Conservation (phyloP, 2,888 invertebrate genomes). For the Drepana falcataria region DNA sequence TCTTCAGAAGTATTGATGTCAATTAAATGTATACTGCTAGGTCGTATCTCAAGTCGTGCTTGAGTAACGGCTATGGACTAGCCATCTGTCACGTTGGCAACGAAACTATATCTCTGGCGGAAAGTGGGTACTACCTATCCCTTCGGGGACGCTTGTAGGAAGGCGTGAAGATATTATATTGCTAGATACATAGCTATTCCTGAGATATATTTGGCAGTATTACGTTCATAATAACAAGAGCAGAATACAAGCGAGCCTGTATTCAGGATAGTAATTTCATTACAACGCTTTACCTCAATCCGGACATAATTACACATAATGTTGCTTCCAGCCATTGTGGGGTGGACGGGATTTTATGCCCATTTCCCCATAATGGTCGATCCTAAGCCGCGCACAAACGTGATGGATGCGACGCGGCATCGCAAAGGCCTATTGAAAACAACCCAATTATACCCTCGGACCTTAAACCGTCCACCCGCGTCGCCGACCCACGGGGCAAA, state of each 20-base stretch:
- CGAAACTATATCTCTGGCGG: too few relatives aligned
- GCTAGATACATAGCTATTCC: too few relatives aligned
- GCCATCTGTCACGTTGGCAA: too few relatives aligned
- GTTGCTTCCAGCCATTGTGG: conserved; percentile 45
- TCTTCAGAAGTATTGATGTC: too few relatives aligned
- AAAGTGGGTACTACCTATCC: too few relatives aligned
- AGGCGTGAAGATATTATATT: too few relatives aligned
- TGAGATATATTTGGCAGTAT: too few relatives aligned
- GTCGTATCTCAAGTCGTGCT: too few relatives aligned
- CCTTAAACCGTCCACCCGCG: conserved; percentile 44
- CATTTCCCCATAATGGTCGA: conserved; percentile 60
- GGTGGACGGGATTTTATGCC: conserved; percentile 62
- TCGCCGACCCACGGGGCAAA: conserved; percentile 27
- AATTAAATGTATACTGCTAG: too few relatives aligned
- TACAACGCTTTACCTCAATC: conserved; percentile 45
- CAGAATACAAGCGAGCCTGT: not conserved
- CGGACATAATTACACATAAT: conserved; percentile 60
- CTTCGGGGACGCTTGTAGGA: too few relatives aligned
- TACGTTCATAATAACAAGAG: too few relatives aligned
- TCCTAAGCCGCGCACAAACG: conserved; percentile 47
- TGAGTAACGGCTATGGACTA: too few relatives aligned
- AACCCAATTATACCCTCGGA: conserved; percentile 56
- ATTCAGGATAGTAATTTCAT: conserved; percentile 39
- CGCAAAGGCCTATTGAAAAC: conserved; percentile 62
- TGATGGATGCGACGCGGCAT: conserved; percentile 63